phyloP scores from a whole-genome alignment of 2,888 invertebrate species.

The Leptarthrus brevirostris region DNA sequence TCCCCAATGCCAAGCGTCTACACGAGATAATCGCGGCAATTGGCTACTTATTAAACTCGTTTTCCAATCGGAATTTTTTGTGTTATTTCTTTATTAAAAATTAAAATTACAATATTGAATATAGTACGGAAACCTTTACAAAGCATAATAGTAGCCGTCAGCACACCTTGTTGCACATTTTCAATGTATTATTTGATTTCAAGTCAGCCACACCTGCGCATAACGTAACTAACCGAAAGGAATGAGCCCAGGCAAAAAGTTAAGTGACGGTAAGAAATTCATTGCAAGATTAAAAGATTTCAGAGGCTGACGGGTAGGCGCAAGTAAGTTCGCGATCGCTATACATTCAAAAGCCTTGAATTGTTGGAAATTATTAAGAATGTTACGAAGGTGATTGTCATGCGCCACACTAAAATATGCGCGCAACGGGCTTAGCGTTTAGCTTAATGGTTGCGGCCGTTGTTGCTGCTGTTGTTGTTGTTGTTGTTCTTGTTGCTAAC shows the following conservation, averaged over 20 bases:
- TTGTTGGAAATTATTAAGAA: slow-evolving; percentile 33
- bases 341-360: slow-evolving; percentile 26
- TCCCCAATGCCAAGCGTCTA: background rate
- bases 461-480: too few relatives aligned
- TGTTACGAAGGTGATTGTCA: slow-evolving; percentile 40
- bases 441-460: slow-evolving; percentile 7
- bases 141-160: slow-evolving; percentile 10
- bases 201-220: slow-evolving; percentile 31
- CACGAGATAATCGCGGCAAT: background rate
- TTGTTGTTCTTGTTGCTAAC: too few relatives aligned
- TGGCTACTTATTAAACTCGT: too few relatives aligned
- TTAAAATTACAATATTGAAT: slow-evolving; percentile 30
- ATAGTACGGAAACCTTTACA: slow-evolving; percentile 16
- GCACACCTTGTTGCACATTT: slow-evolving; percentile 4
- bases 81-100: background rate
- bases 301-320: background rate
- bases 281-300: slow-evolving; percentile 19
- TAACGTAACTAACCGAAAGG: background rate
- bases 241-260: background rate
- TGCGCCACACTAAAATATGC: slow-evolving; percentile 22
- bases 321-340: background rate
- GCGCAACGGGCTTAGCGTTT: slow-evolving; percentile 9
- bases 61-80: background rate
- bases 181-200: slow-evolving; percentile 10
- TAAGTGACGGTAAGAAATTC: slow-evolving; percentile 19